Conservation (phyloP, 2,888 invertebrate genomes). For the Camponotus fellah region DNA sequence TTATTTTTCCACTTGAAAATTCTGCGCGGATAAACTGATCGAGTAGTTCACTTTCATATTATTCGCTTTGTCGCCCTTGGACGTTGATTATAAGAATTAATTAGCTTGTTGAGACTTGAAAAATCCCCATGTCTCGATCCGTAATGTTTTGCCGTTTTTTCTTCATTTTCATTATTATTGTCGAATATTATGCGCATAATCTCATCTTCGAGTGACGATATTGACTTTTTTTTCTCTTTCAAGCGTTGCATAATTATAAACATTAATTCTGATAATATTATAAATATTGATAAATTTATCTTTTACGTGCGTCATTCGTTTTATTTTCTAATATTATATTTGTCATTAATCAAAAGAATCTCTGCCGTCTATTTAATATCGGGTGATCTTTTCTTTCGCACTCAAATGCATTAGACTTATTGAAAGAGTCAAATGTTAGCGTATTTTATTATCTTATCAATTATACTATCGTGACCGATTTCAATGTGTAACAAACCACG, state of each 20-base stretch:
- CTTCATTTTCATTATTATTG: neutral
- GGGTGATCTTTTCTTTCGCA: neutral
- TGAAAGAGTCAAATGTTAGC: neutral
- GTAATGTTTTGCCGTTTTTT: neutral
- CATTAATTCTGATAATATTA: neutral
- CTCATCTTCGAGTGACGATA: neutral
- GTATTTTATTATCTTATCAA: neutral
- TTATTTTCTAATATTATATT: neutral
- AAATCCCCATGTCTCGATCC: neutral
- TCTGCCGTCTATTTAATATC: neutral
- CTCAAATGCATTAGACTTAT: neutral
- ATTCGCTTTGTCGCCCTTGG: neutral
- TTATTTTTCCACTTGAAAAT: conserved; percentile 8
- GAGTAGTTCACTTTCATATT: neutral
- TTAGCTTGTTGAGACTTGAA: neutral
- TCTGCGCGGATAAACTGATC: neutral
- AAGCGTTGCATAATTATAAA: neutral
- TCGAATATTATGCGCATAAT: neutral
- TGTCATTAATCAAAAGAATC: neutral
- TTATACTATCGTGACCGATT: neutral
- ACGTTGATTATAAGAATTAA: neutral
- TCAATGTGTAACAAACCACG: conserved; percentile 12
- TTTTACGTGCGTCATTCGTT: neutral
- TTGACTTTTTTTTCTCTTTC: neutral
- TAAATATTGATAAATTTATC: neutral